phyloP scores from a whole-genome alignment of 2,113 vertebrate genomes.

The Hypomesus transpacificus region DNA sequence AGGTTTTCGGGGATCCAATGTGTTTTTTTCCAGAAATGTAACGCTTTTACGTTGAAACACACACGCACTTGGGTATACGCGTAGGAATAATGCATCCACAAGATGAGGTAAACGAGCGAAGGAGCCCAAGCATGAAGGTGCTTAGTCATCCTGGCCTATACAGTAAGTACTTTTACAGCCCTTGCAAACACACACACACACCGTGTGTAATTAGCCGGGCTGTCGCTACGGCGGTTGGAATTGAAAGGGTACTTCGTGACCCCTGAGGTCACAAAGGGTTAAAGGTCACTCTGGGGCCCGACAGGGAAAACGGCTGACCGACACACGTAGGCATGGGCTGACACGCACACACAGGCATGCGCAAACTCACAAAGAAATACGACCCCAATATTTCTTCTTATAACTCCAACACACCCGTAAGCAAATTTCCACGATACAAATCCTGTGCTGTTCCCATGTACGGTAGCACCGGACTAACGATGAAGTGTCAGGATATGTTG shows the following conservation, averaged over 20 bases:
- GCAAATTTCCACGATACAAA: no score
- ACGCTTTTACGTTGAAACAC: constrained; percentile 1
- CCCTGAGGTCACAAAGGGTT: constrained; percentile 50
- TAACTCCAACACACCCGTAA: not conserved
- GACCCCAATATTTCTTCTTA: not conserved
- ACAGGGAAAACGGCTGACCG: constrained; percentile 29
- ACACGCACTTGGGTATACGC: constrained; percentile 12
- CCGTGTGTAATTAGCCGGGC: constrained; percentile 61
- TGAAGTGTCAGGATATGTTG: constrained; percentile 53
- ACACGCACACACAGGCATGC: constrained; percentile 6
- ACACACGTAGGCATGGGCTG: not conserved
- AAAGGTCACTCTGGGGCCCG: constrained; percentile 57
- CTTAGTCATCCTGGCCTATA: constrained; percentile 53
- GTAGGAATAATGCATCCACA: constrained; percentile 35
- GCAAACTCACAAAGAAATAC: not conserved
- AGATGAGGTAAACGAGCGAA: constrained; percentile 31
- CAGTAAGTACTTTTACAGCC: constrained; percentile 57
- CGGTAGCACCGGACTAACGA: not conserved
- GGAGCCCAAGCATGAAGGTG: constrained; percentile 34
- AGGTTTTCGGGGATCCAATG: not conserved
- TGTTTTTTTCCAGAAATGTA: not conserved
- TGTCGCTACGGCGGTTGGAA: constrained; percentile 54
- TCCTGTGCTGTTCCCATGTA: not conserved
- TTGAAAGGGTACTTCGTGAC: constrained; percentile 50
- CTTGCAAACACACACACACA: constrained; percentile 40